These are phyloP conservation scores for Cyprinodon variegatus DNA, from an alignment of 2,113 vertebrate species.

Conservation along the genomic window DNA sequence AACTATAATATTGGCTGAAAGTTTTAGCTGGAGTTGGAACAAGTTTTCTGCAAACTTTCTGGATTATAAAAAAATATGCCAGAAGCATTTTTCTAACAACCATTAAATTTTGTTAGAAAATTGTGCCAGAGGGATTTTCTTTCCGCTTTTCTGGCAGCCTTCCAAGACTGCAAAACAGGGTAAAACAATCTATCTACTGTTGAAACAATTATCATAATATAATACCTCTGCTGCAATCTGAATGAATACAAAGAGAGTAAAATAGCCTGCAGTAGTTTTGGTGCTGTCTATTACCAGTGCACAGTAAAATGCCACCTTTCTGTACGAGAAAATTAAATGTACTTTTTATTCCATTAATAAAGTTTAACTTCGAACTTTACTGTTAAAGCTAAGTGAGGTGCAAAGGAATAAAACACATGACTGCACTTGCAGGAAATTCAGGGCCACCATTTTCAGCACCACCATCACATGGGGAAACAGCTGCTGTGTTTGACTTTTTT, in stretches of 20 bases:
- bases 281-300: conserved; percentile 8
- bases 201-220: neutral
- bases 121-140: neutral
- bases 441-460: neutral
- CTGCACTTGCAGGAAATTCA: conserved; percentile 28
- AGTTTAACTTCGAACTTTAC: conserved; percentile 39
- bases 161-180: neutral
- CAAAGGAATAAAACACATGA: conserved; percentile 23
- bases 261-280: neutral
- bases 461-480: conserved; percentile 25
- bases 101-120: neutral
- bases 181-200: conserved; percentile 14
- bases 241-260: conserved; percentile 10
- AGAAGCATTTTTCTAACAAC: neutral
- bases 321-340: neutral
- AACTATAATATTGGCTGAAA: neutral
- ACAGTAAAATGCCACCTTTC: conserved; percentile 23
- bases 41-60: neutral
- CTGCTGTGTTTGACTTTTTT: conserved; percentile 30
- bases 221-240: conserved; percentile 6
- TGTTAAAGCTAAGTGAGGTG: conserved; percentile 14
- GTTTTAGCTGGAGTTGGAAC: neutral
- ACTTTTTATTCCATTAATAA: conserved; percentile 26
- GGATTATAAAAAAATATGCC: neutral
- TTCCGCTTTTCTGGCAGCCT: neutral